Percentiles rank a stretch among this genome's conserved stretches.
Conservation (phyloP, 2,888 invertebrate genomes). For the Mythimna ferrago region DNA sequence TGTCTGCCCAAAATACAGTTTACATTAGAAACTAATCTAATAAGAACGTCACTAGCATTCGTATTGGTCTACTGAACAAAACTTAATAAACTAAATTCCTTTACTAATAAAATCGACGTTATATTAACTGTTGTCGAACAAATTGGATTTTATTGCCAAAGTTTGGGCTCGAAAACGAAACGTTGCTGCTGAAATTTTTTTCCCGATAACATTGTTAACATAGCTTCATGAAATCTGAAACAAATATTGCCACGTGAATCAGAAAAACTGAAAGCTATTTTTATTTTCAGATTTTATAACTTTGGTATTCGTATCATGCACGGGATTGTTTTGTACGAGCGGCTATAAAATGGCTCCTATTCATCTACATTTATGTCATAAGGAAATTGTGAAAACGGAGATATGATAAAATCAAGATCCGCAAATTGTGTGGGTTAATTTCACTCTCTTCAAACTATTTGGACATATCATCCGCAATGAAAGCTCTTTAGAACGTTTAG, state of each 20-base stretch:
- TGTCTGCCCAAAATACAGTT: constrained; percentile 11
- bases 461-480: no score
- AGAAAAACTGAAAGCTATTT: not conserved
- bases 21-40: constrained; percentile 35
- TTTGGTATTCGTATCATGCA: not conserved
- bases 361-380: not conserved
- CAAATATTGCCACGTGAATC: not conserved
- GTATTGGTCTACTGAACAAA: constrained; percentile 15
- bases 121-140: constrained; percentile 33
- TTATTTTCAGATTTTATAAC: not conserved
- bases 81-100: constrained; percentile 23
- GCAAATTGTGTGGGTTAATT: not conserved
- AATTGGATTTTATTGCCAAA: constrained; percentile 45
- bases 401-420: not conserved
- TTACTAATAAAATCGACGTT: constrained; percentile 46
- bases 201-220: not conserved
- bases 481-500: no score
- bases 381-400: not conserved
- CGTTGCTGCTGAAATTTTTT: constrained; percentile 7
- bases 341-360: not conserved
- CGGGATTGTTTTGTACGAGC: not conserved
- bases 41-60: constrained; percentile 18
- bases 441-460: no score
- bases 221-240: not conserved
- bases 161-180: constrained; percentile 31